Percentiles rank a stretch among this genome's conserved stretches.
Conservation (phyloP, 2,888 invertebrate genomes). For the Spodoptera picta region DNA sequence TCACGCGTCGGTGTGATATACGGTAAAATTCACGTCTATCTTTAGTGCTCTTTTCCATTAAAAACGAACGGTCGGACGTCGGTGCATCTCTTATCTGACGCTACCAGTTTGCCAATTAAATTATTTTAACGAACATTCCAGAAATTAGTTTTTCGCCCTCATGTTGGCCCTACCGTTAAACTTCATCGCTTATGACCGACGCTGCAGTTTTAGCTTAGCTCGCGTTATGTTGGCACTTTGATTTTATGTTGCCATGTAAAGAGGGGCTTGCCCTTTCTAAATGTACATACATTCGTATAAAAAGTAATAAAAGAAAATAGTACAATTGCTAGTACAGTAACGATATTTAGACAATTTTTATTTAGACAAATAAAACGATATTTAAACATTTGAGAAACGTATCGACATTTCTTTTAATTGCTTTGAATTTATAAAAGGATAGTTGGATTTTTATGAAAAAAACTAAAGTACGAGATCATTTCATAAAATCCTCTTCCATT, state of each 20-base stretch:
- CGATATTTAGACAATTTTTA: too few relatives aligned
- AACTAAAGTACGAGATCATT: too few relatives aligned
- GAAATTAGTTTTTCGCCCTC: slow-evolving; percentile 50
- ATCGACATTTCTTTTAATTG: too few relatives aligned
- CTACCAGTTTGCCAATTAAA: slow-evolving; percentile 52
- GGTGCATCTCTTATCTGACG: slow-evolving; percentile 52
- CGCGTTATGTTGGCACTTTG: slow-evolving; percentile 19
- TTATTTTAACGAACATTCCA: slow-evolving; percentile 53
- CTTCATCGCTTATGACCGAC: slow-evolving; percentile 44
- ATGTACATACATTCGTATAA: not conserved
- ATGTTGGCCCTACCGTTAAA: slow-evolving; percentile 40
- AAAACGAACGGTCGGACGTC: slow-evolving; percentile 54
- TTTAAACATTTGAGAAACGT: too few relatives aligned
- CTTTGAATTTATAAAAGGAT: too few relatives aligned
- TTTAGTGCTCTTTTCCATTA: slow-evolving; percentile 54
- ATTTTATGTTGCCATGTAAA: slow-evolving; percentile 19
- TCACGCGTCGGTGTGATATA: slow-evolving; percentile 20
- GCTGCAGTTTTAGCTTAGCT: slow-evolving; percentile 35
- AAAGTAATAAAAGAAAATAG: not conserved
- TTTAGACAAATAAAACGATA: too few relatives aligned
- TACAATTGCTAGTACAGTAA: too few relatives aligned
- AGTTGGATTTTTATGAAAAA: too few relatives aligned
- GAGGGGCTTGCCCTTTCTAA: not conserved
- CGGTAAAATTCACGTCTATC: slow-evolving; percentile 44
- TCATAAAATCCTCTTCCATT: too few relatives aligned